Evolutionary conservation across 2,113 vertebrate species (phyloP).

Genomic region (Lophura nycthemera): DNA sequence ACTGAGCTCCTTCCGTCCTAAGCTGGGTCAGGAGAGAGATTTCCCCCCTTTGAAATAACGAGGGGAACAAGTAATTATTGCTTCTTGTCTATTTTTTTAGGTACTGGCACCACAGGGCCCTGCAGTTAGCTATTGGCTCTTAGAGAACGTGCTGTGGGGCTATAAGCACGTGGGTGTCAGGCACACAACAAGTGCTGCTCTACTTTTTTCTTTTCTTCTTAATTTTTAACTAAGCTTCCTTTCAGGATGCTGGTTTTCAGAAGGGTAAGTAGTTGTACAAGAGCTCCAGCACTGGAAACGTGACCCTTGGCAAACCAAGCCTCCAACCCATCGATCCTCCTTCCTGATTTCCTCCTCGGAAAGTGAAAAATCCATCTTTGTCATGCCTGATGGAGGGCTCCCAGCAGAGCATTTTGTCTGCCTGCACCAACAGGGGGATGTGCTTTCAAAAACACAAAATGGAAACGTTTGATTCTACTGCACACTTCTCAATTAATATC

Average conservation of each 20-base stretch:
- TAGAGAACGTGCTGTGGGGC: not conserved
- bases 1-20: not conserved
- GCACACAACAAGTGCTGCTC: not conserved
- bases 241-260: not conserved
- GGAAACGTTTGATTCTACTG: not conserved
- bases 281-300: not conserved
- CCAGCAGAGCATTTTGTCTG: not conserved
- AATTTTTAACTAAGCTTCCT: not conserved
- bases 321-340: accelerated
- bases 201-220: not conserved
- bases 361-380: not conserved
- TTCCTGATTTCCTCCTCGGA: not conserved
- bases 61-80: not conserved
- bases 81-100: not conserved
- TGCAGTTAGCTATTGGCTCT: not conserved
- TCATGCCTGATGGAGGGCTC: accelerated
- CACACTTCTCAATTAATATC: not conserved
- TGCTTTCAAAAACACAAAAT: accelerated
- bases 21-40: not conserved
- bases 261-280: not conserved
- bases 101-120: not conserved
- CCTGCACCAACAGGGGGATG: not conserved
- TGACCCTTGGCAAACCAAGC: not conserved
- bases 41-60: not conserved
- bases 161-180: not conserved